Base-by-base conservation (phyloP, 2,113 vertebrate genomes). In the Stegostoma tigrinum region DNA sequence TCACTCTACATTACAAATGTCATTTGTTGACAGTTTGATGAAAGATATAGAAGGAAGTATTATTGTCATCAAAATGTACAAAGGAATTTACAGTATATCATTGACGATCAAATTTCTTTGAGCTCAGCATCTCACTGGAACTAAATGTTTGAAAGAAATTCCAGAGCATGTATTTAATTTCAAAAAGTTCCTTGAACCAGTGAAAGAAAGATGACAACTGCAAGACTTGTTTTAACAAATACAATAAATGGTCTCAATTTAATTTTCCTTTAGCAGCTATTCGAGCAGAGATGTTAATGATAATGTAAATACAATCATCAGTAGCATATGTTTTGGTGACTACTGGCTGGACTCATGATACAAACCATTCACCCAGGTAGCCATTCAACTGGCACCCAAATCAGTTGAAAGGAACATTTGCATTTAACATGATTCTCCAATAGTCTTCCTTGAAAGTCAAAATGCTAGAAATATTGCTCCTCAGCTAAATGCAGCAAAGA, bases 11-110 rank as follows among this genome's bases (percentile, higher is more conserved):
- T 95, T 72, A 95, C 94, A 21, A 30, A 45, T 95, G 94, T 72
- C 94, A 95, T 48, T 70, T 75, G 72, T 72, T 95, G 94, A 95
- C 94, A 95, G 94, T 24, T 95, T 52, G 94, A 95, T 95, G 94
- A 95, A 95, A 95, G 94, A 95, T 95, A 72, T 95, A 95, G 94
- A 72, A 72, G 93, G 67, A 95, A 95, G 68, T 95, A 95, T 72
- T 72, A 72, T 48, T 94, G 66, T 75, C 72, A 38, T 93, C 94
- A 72, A 95, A 95, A 70, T 95, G 94, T 95, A 95, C 94, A 95
- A 95, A 95, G 94, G 66, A 95, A 95, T 95, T 95, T 95, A 95
- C 94, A 95, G 94, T 95, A 95, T 75, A 95, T 95, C 45, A 95
- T 95, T 48, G 27, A 68, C 52, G 94, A 95, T 95, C 94, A 95